These are phyloP conservation scores for Cliona cf. orientalis DNA, from an alignment of 37 sponge, comb jelly and placozoan species.

Conservation along the genomic window DNA sequence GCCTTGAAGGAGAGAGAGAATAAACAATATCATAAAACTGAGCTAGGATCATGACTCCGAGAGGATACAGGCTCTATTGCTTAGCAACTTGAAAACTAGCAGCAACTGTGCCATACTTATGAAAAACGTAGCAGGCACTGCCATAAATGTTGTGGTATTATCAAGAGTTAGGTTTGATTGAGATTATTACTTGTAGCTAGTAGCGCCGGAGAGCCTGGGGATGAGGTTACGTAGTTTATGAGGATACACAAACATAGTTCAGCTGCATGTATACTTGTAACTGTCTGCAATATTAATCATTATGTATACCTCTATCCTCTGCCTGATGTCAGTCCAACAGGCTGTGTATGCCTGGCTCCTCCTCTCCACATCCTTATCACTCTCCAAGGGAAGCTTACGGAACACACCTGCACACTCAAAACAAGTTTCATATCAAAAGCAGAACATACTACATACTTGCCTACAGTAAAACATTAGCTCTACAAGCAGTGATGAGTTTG, in stretches of 20 bases:
- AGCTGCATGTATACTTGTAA: background rate
- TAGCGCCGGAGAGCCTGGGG: background rate
- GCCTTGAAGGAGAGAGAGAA: constrained; percentile 15
- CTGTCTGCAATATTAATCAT: background rate
- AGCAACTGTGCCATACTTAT: background rate
- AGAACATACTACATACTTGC: background rate
- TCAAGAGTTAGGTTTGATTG: background rate
- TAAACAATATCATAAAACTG: background rate
- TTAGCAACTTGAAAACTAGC: background rate
- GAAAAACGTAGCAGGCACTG: background rate
- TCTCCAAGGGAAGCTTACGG: constrained; percentile 58
- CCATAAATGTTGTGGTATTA: background rate
- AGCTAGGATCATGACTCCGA: background rate
- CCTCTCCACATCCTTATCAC: constrained; percentile 17
- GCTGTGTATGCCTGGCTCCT: constrained; percentile 16
- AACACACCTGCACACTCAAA: constrained; percentile 16
- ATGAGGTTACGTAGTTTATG: background rate
- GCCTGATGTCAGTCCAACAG: constrained; percentile 40
- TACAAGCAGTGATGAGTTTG: too few relatives aligned
- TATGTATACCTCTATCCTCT: constrained; percentile 44
- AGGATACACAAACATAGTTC: background rate
- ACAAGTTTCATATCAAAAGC: background rate
- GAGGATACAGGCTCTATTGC: background rate
- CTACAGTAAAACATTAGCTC: background rate
- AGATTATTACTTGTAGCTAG: background rate